These are phyloP conservation scores for Archilochus colubris DNA, from an alignment of 2,113 vertebrate species.

Conservation along the genomic window DNA sequence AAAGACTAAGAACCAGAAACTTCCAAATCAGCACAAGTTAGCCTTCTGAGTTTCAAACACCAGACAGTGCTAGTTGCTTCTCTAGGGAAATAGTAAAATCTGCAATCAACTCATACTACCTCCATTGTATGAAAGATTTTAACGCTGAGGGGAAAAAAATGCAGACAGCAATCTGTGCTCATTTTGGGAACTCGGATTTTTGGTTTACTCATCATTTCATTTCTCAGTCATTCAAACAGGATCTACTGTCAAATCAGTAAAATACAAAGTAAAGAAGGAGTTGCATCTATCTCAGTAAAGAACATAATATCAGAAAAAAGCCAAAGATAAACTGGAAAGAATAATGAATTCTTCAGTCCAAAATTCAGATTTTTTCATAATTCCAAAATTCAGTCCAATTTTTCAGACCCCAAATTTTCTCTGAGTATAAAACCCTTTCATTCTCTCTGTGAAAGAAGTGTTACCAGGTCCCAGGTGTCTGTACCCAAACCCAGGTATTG, in stretches of 20 bases:
- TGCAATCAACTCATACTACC: neutral
- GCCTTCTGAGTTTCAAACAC: neutral
- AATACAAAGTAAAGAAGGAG: neutral
- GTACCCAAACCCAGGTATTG: neutral
- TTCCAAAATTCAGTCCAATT: too few species aligned
- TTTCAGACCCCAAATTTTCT: neutral
- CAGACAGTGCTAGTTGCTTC: neutral
- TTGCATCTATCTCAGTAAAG: neutral
- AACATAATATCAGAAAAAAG: neutral
- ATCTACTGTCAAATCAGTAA: neutral
- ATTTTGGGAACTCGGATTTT: neutral
- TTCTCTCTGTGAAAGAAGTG: neutral
- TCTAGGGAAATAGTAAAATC: neutral
- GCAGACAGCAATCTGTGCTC: neutral
- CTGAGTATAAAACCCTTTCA: neutral
- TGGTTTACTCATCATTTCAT: neutral
- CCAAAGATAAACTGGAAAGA: neutral
- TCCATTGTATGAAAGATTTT: neutral
- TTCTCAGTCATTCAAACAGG: neutral
- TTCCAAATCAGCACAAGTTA: neutral
- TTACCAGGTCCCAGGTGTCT: neutral
- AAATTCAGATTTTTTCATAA: neutral
- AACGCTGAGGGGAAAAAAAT: neutral
- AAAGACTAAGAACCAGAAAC: neutral
- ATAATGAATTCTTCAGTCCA: neutral